Evolutionary conservation across 2,888 invertebrate species (phyloP).

Genomic region (Sclerodermus sp.): DNA sequence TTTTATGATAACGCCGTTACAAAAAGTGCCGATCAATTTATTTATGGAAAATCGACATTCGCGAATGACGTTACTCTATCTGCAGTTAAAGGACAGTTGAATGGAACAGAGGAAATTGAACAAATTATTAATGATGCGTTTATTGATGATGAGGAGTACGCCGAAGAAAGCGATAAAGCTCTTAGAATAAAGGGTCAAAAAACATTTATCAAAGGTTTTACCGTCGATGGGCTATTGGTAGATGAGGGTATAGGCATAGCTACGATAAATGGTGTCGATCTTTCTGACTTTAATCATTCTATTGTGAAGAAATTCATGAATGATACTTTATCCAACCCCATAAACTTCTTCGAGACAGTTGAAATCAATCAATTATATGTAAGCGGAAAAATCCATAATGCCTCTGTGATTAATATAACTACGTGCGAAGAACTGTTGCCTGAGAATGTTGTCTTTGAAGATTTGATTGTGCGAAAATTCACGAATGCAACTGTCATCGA

Average conservation of each 20-base stretch:
- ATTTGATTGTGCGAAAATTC: slow-evolving; percentile 26
- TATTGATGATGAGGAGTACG: slow-evolving; percentile 3
- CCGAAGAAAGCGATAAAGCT: not conserved
- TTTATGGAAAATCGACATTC: slow-evolving; percentile 23
- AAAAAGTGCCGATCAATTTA: slow-evolving; percentile 30
- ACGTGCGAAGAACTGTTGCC: slow-evolving; percentile 26
- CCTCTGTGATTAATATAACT: slow-evolving; percentile 22
- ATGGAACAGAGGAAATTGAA: slow-evolving; percentile 20
- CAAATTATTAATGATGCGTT: slow-evolving; percentile 32
- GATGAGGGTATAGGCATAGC: slow-evolving; percentile 26
- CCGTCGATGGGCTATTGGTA: slow-evolving; percentile 23
- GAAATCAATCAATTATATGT: slow-evolving; percentile 24
- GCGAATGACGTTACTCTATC: slow-evolving; percentile 14
- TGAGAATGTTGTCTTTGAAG: slow-evolving; percentile 25
- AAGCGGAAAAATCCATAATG: slow-evolving; percentile 24
- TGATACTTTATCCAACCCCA: slow-evolving; percentile 16
- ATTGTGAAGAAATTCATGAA: slow-evolving; percentile 30
- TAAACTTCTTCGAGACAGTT: slow-evolving; percentile 29
- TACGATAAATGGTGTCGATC: slow-evolving; percentile 29
- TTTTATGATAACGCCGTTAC: slow-evolving; percentile 39
- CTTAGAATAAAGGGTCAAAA: slow-evolving; percentile 33
- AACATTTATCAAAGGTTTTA: slow-evolving; percentile 28
- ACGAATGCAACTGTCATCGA: slow-evolving; percentile 30
- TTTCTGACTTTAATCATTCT: slow-evolving; percentile 34
- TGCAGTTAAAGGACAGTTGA: slow-evolving; percentile 5